phyloP scores from a whole-genome alignment of 2,888 invertebrate genomes.

The Ochlodes sylvanus region DNA sequence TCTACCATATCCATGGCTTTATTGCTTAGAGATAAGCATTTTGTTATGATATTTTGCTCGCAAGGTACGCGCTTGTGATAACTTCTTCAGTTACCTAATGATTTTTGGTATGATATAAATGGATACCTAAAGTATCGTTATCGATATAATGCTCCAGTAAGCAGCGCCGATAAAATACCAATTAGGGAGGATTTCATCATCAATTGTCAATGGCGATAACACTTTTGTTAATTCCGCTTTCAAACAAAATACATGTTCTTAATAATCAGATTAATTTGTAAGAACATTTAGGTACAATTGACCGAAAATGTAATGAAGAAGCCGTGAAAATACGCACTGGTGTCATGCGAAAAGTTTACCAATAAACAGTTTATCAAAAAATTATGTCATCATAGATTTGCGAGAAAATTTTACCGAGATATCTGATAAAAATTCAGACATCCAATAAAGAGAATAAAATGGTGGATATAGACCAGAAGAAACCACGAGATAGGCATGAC shows the following conservation, averaged over 20 bases:
- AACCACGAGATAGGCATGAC: no score
- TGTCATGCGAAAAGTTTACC: no score
- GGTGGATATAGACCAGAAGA: no score
- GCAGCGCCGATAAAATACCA: conserved; percentile 1
- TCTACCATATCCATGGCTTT: neutral
- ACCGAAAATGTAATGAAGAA: no score
- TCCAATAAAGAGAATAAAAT: no score
- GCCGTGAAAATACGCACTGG: no score
- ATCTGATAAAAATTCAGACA: no score
- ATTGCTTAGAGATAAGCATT: neutral
- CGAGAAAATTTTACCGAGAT: no score
- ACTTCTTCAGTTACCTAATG: conserved; percentile 2
- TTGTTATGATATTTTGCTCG: neutral
- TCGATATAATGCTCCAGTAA: neutral
- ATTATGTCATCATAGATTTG: no score
- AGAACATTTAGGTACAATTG: neutral
- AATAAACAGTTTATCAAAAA: no score
- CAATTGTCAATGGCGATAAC: neutral
- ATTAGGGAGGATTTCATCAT: conserved; percentile 4
- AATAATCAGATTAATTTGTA: neutral
- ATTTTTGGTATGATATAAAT: neutral
- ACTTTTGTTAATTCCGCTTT: neutral
- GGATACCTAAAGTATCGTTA: neutral
- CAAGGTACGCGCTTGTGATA: neutral
- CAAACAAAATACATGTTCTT: neutral